Evolutionary conservation across 2,113 vertebrate species (phyloP).

Genomic region (Anas platyrhynchos): DNA sequence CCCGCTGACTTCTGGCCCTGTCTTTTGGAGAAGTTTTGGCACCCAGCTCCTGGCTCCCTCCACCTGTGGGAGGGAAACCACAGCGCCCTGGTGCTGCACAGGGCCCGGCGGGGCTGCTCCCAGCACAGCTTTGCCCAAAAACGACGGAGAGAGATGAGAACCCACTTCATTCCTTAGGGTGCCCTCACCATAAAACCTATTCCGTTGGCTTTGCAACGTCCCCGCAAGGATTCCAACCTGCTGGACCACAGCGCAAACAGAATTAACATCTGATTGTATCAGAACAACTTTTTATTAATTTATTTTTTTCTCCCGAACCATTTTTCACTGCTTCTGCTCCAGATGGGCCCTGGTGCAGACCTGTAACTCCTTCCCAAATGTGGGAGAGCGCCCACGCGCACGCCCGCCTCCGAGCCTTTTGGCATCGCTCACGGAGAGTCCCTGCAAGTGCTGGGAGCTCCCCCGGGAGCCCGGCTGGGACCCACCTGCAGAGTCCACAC

Average conservation of each 20-base stretch:
- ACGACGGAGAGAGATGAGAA: background rate
- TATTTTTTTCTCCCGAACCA: background rate
- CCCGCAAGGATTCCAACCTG: background rate
- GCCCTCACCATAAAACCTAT: background rate
- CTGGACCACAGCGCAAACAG: background rate
- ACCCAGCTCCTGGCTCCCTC: background rate
- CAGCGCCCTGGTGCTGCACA: background rate
- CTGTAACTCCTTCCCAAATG: slow-evolving; percentile 51
- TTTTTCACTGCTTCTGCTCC: background rate
- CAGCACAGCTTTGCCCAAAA: background rate
- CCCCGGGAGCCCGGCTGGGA: background rate
- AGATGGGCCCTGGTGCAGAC: slow-evolving; percentile 4
- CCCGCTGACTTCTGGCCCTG: background rate
- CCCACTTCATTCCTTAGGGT: background rate
- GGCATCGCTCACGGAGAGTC: background rate
- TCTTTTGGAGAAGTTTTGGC: background rate
- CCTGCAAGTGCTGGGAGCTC: background rate
- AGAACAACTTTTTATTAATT: background rate
- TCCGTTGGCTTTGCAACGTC: background rate
- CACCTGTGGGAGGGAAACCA: background rate
- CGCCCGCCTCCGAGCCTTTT: slow-evolving; percentile 16
- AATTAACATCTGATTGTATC: background rate
- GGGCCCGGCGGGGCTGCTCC: background rate
- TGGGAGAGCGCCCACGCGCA: slow-evolving; percentile 26
- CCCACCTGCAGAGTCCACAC: accelerated